Evolutionary conservation across 1,140 invertebrate species (phyloP), one percentile per base, ranked within the genome.

Genomic region (Orchestia grillus): DNA sequence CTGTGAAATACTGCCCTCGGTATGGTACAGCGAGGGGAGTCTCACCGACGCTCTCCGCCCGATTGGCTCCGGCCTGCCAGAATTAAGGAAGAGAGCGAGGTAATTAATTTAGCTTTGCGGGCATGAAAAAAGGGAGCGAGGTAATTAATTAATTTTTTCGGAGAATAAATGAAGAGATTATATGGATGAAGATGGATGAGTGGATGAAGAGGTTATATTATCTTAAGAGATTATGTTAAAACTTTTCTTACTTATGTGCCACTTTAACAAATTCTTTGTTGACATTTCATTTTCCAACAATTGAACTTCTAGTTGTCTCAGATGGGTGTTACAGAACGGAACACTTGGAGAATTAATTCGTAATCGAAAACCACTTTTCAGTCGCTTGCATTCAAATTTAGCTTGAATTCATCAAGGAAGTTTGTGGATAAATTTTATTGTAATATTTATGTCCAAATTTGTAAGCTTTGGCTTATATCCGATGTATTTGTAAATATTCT

Each of bases 11-110:
- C 36, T 77, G 62, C 28, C 15, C 41, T 91, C 41, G 44, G 41
- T 91, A 91, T 91, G 88, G 88, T 91, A 28, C 88, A 91, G 88
- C 88, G 88, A 42, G 88, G 88, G 4, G 88, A 91, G 88, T 6
- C 41, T 36, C 19, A 91, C 88, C 41, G 88, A 6, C 44, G 88
- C 15, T 91, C 88, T 42, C 88, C 88, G 41, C 88, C 88, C 3
- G 88, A 41, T 11, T 91, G 88, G 88, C 36, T 91, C 19, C 88
- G 11, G 19, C 88, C 88, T 91, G 41, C 88, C 3, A 91, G 88
- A 28, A 91, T 91, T 8, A 91, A 91, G 36, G 88, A 91, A 91
- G 88, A 91, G 42, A 43, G 41, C 44, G 88, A 91, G 88, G 88
- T 91, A 91, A 91, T 53, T n/a, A n/a, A 53, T 8, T 53, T 53